phyloP scores from a whole-genome alignment of 2,797 vertebrate genomes.

The Trematomus bernacchii region DNA sequence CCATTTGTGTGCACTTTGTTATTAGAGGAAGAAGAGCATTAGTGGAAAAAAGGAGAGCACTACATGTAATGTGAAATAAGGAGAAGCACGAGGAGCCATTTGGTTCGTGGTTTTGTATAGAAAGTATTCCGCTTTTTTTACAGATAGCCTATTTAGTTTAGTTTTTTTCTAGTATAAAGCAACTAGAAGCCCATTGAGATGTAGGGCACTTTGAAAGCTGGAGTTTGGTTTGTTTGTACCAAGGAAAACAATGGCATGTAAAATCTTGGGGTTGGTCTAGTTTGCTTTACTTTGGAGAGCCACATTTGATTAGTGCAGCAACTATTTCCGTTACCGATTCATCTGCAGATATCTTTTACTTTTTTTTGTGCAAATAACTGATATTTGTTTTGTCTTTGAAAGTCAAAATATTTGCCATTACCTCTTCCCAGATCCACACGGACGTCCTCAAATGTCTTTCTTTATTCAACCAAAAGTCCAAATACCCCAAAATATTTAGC shows the following conservation, averaged over 20 bases:
- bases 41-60: conserved; percentile 7
- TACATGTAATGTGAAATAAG: too few species aligned
- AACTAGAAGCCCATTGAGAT: not conserved
- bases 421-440: too few species aligned
- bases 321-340: too few species aligned
- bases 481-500: too few species aligned
- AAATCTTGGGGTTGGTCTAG: not conserved
- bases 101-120: conserved; percentile 36
- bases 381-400: too few species aligned
- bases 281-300: not conserved
- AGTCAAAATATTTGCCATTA: too few species aligned
- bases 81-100: conserved; percentile 50
- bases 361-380: too few species aligned
- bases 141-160: too few species aligned
- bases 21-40: conserved; percentile 19
- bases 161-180: not conserved
- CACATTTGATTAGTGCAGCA: not conserved
- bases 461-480: too few species aligned
- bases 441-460: too few species aligned
- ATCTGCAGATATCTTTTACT: too few species aligned
- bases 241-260: not conserved
- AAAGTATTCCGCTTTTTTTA: too few species aligned
- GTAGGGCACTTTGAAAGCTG: not conserved
- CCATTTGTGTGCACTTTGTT: conserved; percentile 27
- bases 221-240: not conserved